Percentiles rank a stretch among this genome's conserved stretches.
phyloP scores from a whole-genome alignment of 1,140 invertebrate species.

The Bombus consobrinus region DNA sequence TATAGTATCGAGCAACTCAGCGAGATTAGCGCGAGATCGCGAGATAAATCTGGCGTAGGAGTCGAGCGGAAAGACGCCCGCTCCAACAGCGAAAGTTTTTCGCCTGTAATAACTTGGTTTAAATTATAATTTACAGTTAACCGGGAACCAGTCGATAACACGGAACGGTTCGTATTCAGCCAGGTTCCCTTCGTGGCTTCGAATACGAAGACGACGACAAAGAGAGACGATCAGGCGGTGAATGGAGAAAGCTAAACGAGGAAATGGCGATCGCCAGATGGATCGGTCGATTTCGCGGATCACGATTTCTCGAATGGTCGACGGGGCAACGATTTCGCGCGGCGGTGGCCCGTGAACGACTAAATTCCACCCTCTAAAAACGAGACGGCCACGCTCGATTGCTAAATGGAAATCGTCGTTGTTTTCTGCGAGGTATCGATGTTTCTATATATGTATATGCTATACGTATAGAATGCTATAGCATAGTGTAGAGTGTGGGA shows the following conservation, averaged over 20 bases:
- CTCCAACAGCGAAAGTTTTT: background rate
- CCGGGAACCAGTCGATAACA: constrained; percentile 17
- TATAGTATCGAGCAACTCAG: background rate
- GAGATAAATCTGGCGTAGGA: constrained; percentile 32
- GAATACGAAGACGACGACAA: background rate
- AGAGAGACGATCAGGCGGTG: constrained; percentile 16
- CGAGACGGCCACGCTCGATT: constrained; percentile 1
- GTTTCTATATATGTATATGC: background rate
- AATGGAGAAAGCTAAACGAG: constrained; percentile 61
- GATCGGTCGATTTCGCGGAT: constrained; percentile 48
- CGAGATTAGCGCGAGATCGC: constrained; percentile 30
- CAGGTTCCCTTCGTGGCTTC: background rate
- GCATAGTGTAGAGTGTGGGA: no score
- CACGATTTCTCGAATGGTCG: constrained; percentile 40
- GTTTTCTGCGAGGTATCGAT: background rate
- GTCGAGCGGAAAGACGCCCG: background rate
- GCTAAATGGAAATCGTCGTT: constrained; percentile 5
- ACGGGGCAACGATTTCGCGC: constrained; percentile 6
- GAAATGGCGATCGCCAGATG: constrained; percentile 28
- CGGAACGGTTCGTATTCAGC: background rate
- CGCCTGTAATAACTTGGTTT: constrained; percentile 11
- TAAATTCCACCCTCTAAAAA: background rate
- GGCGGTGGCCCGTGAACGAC: constrained; percentile 26
- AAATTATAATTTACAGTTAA: constrained; percentile 71
- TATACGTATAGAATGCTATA: no score